Base-by-base conservation (phyloP, 2,113 vertebrate species). In the Leptosomus discolor region DNA sequence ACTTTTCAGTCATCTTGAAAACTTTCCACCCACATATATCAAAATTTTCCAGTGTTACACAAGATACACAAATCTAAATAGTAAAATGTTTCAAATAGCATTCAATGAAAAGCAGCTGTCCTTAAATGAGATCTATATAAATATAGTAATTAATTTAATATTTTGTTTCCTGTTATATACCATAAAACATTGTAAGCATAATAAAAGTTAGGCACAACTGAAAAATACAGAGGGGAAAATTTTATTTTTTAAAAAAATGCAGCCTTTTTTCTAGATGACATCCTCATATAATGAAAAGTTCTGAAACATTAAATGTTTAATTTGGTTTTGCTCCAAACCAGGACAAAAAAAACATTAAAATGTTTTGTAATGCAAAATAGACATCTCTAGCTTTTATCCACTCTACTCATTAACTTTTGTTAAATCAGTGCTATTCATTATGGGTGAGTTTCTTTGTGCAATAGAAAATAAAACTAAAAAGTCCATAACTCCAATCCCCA, bases 331-430 rank as follows among this genome's bases (percentile, higher is more conserved):
- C 46, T 88, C 85, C 92, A 93, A 92, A 95, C 41, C 7, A 90
- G 48, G 21, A 64, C 75, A 80, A 84, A 91, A 65, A 77, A 43
- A 6, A 30, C 1, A 17, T 81, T 85, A 81, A 78, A 92, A 78
- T 79, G 74, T 88, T 96, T 96, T 96, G 78, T 94, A 83, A 97
- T 92, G 94, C 82, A 96, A 97, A 97, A 85, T 69, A 94, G 90
- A 79, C 18, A 76, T 92, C 81, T 94, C 92, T 95, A 92, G 88
- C 74, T 95, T 93, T 94, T 93, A 92, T 95, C 74, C 61, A 88
- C 50, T 92, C 90, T 65, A 88, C 75, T 92, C 78, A 85, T 82
- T 96, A 96, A 93, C 94, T 94, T 95, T 89, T 91, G 78, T 93
- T 90, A 96, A 96, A 94, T 94, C 90, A 96, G 78, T 92, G 79